Conservation (phyloP, 2,113 vertebrate species). For the Varanus salvator region DNA sequence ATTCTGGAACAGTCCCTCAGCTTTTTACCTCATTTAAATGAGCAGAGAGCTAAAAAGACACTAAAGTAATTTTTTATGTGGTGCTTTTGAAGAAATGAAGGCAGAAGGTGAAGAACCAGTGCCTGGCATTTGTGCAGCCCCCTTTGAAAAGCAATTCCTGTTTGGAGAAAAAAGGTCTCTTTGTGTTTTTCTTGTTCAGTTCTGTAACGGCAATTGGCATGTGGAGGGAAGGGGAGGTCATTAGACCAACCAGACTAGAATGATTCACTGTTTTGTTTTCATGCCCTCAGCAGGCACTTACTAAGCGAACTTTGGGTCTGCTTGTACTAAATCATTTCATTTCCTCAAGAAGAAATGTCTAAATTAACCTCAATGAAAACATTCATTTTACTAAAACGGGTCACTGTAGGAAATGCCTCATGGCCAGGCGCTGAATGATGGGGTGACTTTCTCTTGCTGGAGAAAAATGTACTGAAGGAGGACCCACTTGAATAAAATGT, state of each 20-base stretch:
- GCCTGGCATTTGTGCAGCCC: neutral
- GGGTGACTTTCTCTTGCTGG: slow-evolving; percentile 2
- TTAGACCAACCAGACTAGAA: slow-evolving; percentile 1
- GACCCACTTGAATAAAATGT: neutral
- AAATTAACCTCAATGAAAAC: slow-evolving; percentile 19
- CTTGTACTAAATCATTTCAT: neutral
- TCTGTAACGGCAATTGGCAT: neutral
- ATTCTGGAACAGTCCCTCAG: neutral
- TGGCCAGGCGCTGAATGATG: neutral
- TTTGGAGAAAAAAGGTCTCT: neutral
- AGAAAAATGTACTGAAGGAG: slow-evolving; percentile 13
- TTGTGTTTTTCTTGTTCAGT: neutral
- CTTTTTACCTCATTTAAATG: neutral
- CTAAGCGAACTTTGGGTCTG: neutral
- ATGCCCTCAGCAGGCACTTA: slow-evolving; percentile 1
- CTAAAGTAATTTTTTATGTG: too few species aligned
- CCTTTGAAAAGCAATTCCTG: neutral
- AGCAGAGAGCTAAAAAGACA: neutral
- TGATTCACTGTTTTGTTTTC: slow-evolving; percentile 31
- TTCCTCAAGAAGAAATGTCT: slow-evolving; percentile 22
- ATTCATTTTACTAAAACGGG: neutral
- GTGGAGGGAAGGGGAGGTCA: too few species aligned
- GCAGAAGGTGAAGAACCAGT: neutral
- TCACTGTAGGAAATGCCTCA: slow-evolving; percentile 19
- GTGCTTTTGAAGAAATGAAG: neutral